These are phyloP conservation scores for Prionace glauca DNA, from an alignment of 2,797 vertebrate genomes.

Conservation along the genomic window DNA sequence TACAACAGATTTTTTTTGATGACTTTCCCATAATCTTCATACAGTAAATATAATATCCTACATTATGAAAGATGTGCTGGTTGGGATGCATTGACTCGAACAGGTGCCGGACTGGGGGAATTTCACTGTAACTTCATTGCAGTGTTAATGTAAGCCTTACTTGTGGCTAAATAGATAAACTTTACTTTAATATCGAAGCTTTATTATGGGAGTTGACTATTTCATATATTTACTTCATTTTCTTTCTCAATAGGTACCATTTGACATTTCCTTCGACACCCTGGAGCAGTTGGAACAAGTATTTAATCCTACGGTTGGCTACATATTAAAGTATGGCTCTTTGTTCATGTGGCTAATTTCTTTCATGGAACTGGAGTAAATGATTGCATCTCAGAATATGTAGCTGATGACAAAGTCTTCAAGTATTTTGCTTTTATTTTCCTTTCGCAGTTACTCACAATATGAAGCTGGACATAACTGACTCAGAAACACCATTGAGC, in stretches of 20 bases:
- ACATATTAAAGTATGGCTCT: slow-evolving; percentile 53
- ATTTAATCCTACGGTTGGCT: slow-evolving; percentile 66
- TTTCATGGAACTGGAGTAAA: slow-evolving; percentile 40
- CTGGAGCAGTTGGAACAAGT: slow-evolving; percentile 63
- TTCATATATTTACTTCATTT: not conserved
- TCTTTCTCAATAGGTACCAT: slow-evolving; percentile 59
- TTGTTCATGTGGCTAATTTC: slow-evolving; percentile 65
- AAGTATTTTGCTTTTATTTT: not conserved
- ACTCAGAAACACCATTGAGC: not conserved
- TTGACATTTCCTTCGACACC: slow-evolving; percentile 57
- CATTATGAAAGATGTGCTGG: too few relatives aligned
- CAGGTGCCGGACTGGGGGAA: too few relatives aligned
- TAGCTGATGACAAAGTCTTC: not conserved
- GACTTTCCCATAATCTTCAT: not conserved
- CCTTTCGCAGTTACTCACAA: not conserved
- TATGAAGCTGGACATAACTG: not conserved
- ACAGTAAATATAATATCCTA: not conserved
- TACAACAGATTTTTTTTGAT: not conserved
- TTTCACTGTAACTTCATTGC: too few relatives aligned
- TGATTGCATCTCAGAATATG: not conserved
- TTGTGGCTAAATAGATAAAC: too few relatives aligned
- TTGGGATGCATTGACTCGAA: too few relatives aligned
- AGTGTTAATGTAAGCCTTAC: too few relatives aligned
- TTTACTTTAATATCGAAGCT: not conserved
- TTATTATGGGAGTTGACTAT: not conserved